Base-by-base conservation (phyloP, 2,797 vertebrate genomes). In the Neolamprologus multifasciatus region DNA sequence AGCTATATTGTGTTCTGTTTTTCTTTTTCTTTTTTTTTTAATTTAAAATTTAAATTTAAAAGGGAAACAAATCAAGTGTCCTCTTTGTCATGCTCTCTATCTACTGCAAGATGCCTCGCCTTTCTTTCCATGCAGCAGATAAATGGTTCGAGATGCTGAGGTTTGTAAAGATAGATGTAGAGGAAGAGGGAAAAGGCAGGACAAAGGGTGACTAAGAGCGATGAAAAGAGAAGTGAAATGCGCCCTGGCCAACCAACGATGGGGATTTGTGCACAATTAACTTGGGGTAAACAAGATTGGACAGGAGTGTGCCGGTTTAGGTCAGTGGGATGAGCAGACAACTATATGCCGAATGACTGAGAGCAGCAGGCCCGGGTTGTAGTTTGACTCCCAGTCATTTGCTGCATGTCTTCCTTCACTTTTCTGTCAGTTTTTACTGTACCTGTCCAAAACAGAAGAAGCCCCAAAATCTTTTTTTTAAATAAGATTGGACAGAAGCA, bases 41-140 rank as follows among this genome's bases (percentile, higher is more conserved):
- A n/a, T n/a, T n/a, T n/a, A n/a, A n/a, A n/a, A n/a, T n/a, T n/a
- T n/a, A n/a, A 64, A 85, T 83, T 79, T 88, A 83, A 57, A 45
- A 43, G 10, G 31, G 52, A 59, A 62, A 77, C 26, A 76, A 82
- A 81, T 79, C 52, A 71, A 21, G 13, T 78, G 38, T 55, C 8
- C 16, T 54, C 26, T 79, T 51, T 62, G 51, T 48, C 26, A 81
- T 36, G 17, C n/a, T 71, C 31, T 69, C 57, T 71, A 88, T 51
- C 79, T 77, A 64, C 69, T 81, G 80, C 79, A 54, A 57, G 36
- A 45, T 84, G 71, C 17, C 43, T 86, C 29, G 45, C 45, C 54
- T 3, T 36, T 26, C 43, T 82, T 52, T 76, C 74, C 33, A 10
- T 11, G 36, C 48, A 52, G 74, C 40, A 71, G 78, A 86, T 14